Evolutionary conservation across 2,113 vertebrate species (phyloP).

Genomic region (Bothrops jararaca): DNA sequence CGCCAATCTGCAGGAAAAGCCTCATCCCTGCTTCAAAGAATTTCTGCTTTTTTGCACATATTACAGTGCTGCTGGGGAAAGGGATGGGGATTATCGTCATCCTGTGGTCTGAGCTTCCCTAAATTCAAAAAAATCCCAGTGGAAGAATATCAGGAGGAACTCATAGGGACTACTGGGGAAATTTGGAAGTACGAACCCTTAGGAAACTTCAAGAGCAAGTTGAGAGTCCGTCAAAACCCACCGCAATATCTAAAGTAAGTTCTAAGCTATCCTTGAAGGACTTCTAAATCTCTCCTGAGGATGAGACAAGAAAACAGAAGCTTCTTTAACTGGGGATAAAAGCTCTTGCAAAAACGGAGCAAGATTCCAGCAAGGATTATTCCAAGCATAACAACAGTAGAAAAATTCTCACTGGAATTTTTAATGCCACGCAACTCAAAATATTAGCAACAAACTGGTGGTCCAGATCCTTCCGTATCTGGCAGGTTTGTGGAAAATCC

Average conservation of each 20-base stretch:
- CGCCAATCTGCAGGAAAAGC: background rate
- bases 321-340: background rate
- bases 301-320: background rate
- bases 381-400: background rate
- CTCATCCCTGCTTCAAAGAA: background rate
- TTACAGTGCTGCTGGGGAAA: background rate
- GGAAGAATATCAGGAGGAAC: background rate
- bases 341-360: background rate
- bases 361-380: background rate
- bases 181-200: background rate
- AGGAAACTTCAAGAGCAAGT: background rate
- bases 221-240: background rate
- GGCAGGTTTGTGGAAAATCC: background rate
- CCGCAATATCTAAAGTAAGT: background rate
- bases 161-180: background rate
- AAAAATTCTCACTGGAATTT: background rate
- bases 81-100: background rate
- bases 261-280: background rate
- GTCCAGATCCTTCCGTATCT: background rate
- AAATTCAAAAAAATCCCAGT: background rate
- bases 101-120: background rate
- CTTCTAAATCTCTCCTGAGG: background rate
- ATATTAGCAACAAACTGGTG: slow-evolving; percentile 17
- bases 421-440: slow-evolving; percentile 59
- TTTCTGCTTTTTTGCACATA: background rate